phyloP scores from a whole-genome alignment of 2,113 vertebrate genomes.

The Arizona elegans region DNA sequence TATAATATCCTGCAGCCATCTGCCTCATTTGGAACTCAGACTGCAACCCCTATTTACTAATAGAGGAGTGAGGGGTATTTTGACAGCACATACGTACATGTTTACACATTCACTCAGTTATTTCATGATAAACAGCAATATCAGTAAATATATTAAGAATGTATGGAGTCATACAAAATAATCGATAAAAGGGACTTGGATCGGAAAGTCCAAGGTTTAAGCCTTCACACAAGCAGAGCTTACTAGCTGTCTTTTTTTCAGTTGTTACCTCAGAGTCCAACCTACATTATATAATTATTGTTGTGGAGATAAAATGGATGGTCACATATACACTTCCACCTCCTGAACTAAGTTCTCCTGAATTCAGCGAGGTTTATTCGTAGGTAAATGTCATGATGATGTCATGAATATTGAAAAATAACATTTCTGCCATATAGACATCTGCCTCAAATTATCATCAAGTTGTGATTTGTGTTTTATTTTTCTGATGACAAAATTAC shows the following conservation, averaged over 20 bases:
- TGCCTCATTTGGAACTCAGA: slow-evolving; percentile 11
- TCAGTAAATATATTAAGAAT: background rate
- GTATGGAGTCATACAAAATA: background rate
- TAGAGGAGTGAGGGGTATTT: background rate
- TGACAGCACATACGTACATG: background rate
- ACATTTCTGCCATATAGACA: background rate
- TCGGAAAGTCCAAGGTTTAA: background rate
- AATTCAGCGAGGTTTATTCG: background rate
- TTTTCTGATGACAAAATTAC: background rate
- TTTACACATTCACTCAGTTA: background rate
- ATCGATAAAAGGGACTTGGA: background rate
- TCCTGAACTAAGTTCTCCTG: background rate
- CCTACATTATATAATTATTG: background rate
- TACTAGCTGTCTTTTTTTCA: background rate
- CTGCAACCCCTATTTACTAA: background rate
- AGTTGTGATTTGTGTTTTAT: background rate
- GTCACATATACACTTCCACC: background rate
- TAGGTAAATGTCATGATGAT: background rate
- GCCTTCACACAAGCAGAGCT: background rate
- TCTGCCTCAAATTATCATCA: background rate
- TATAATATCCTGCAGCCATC: slow-evolving; percentile 29
- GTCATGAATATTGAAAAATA: background rate
- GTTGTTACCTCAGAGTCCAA: background rate
- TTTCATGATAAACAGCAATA: background rate
- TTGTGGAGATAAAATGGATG: background rate